A percentile compares a stretch with the other conserved stretches of the same genome.
phyloP scores from a whole-genome alignment of 2,797 vertebrate genomes.

The Poeciliopsis gracilis region DNA sequence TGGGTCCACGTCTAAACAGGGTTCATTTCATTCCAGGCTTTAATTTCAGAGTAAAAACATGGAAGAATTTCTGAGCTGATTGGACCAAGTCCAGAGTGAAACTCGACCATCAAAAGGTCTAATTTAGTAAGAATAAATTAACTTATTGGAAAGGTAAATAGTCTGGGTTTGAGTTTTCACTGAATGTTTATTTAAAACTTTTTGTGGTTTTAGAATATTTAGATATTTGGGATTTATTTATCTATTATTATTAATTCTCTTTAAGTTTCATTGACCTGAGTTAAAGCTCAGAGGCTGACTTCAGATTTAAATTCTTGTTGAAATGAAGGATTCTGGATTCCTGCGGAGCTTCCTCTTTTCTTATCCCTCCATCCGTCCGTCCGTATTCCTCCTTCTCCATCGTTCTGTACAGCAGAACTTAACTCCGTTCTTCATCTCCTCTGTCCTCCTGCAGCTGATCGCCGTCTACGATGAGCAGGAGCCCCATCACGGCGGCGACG shows the following conservation, averaged over 20 bases:
- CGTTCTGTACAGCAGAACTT: background rate
- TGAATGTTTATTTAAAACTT: background rate
- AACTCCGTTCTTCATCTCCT: background rate
- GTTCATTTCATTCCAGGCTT: background rate
- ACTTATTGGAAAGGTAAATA: background rate
- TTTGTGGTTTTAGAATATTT: background rate
- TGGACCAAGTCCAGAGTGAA: too few relatives aligned
- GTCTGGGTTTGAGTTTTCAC: background rate
- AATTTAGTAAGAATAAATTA: background rate
- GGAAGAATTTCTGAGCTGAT: background rate
- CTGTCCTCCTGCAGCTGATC: slow-evolving; percentile 82
- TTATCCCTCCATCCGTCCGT: background rate
- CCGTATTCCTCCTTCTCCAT: too few relatives aligned
- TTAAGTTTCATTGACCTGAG: background rate
- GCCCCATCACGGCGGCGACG: slow-evolving; percentile 95
- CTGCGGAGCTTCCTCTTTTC: background rate
- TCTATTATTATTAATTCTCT: background rate
- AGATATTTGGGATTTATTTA: background rate
- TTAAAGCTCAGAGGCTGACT: background rate
- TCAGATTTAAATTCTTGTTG: background rate
- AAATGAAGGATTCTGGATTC: background rate
- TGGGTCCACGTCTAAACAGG: background rate
- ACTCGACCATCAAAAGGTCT: background rate
- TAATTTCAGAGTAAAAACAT: background rate
- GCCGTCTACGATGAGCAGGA: slow-evolving; percentile 97